Base-by-base conservation (phyloP, 2,113 vertebrate species). In the Actenoides lindsayi region DNA sequence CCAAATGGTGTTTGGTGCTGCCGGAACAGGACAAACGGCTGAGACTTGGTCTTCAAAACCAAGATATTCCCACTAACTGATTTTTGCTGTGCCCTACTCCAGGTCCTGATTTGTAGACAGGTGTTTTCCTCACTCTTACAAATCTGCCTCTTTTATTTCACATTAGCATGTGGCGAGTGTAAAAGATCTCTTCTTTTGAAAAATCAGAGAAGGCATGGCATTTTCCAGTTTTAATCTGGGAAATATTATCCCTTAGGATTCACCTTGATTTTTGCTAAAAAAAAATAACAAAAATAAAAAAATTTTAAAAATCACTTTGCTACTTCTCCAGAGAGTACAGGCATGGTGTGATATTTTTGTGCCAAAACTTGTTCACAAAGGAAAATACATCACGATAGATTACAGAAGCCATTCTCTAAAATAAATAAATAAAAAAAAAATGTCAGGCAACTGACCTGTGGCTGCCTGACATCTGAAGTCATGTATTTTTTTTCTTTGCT, bases 1-100 rank as follows among this genome's bases (percentile, higher is more conserved):
- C 95, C 94, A 96, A 98, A 97, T 85, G 96, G 88, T 88, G 95
- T 94, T 97, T 37, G 96, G 93, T 97, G 87, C 92, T 64, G 94
- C 81, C 5, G n/a, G 93, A 97, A 96, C 39, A 71, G 90, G 93
- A 64, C 84, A 27, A 90, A 67, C 53, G 68, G 88, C 91, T 77
- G 86, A 91, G 94, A 71, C 85, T 11, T 5, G 17, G 1, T 24
- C 96, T 96, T 87, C 95, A 65, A 31, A 60, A 39, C 75, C 12
- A 1, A 78, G 87, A 54, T 75, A 48, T 96, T 96, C 89, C 94
- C 93, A 46, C 39, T 87, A 5, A 33, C 68, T 6, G 93, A 7
- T 46, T 46, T 97, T 94, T 64, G 80, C 90, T 68, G 11, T 65
- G 56, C 13, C 79, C 42, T 83, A 23, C 63, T 48, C 56, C 48